Percentiles rank a stretch among this genome's conserved stretches.
phyloP scores from a whole-genome alignment of 2,797 vertebrate genomes.

The Dendrocincla tyrannina region DNA sequence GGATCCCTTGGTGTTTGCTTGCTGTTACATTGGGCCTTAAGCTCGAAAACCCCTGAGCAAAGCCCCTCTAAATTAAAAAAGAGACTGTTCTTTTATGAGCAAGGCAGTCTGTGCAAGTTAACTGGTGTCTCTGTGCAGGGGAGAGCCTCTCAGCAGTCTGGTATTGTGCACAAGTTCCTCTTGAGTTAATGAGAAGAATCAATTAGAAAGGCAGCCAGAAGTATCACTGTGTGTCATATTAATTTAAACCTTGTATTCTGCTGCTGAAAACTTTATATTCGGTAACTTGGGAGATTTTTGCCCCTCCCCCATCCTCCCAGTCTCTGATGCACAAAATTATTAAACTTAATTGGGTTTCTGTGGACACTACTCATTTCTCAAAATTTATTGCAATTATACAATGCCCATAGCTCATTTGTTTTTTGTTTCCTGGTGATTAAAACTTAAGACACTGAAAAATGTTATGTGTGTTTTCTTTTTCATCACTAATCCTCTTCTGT shows the following conservation, averaged over 20 bases:
- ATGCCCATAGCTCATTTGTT: conserved; percentile 62
- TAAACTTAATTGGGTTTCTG: conserved; percentile 67
- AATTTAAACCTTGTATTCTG: conserved; percentile 40
- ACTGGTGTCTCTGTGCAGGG: background rate
- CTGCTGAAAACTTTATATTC: conserved; percentile 53
- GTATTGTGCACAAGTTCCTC: background rate
- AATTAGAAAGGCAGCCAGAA: conserved; percentile 51
- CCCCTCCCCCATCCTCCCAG: background rate
- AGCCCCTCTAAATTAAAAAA: background rate
- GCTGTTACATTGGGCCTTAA: background rate
- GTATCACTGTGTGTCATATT: conserved; percentile 10
- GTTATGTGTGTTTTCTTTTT: conserved; percentile 50
- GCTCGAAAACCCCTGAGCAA: background rate
- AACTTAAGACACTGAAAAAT: conserved; percentile 71
- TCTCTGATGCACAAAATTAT: conserved; percentile 57
- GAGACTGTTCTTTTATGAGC: background rate
- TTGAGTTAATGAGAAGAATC: conserved; percentile 41
- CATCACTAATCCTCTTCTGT: conserved; percentile 31
- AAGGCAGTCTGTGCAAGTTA: background rate
- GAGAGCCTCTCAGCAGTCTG: background rate
- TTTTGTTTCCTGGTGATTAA: conserved; percentile 71
- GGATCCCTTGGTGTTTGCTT: background rate
- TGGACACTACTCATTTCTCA: conserved; percentile 70
- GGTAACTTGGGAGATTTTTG: conserved; percentile 4
- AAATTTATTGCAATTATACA: conserved; percentile 69